Evolutionary conservation across 2,797 vertebrate genomes (phyloP), one percentile per base, ranked within the genome.

Genomic region (Chloroceryle inda): DNA sequence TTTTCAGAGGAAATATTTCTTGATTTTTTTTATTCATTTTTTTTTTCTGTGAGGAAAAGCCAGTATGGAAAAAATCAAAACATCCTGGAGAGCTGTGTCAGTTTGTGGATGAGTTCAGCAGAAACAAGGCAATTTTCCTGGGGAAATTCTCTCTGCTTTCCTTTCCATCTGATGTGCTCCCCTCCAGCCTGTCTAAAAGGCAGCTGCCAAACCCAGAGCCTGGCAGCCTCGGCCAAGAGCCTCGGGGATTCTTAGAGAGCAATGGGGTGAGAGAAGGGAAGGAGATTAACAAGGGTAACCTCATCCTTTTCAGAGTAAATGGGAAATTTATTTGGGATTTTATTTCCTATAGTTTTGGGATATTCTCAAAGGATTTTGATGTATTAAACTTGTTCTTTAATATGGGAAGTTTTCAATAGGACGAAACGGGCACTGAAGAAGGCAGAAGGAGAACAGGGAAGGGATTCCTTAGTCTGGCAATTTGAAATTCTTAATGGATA

Each of bases 31-130:
- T 15, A 0, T 40, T 3, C 19, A 9, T 40, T n/a, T 6, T 31
- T 24, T 10, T 37, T 71, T 76, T n/a, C 38, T 62, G 7, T 76
- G n/a, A 71, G 35, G 40, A 68, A 87, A 83, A 80, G 20, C 19
- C 44, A 19, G 7, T 61, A 29, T 67, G 68, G 50, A 92, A 76
- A 61, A 94, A 85, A 82, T 83, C 63, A 89, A 94, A 95, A 67
- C 56, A 80, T 83, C 40, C 44, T 67, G 40, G 44, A 76, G 75
- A 74, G 74, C 21, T 1, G 0, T 83, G 47, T 74, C 68, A 83
- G 18, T 94, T 23, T 71, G 55, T 66, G 56, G 67, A 63, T 79
- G n/a, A 29, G 12, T 26, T 83, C 75, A 85, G 45, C 31, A 89
- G 56, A 94, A 85, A 47, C 6, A 55, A 77, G 61, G 33, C 40